Conservation (phyloP, 2,888 invertebrate genomes). For the Temnothorax ravouxi region DNA sequence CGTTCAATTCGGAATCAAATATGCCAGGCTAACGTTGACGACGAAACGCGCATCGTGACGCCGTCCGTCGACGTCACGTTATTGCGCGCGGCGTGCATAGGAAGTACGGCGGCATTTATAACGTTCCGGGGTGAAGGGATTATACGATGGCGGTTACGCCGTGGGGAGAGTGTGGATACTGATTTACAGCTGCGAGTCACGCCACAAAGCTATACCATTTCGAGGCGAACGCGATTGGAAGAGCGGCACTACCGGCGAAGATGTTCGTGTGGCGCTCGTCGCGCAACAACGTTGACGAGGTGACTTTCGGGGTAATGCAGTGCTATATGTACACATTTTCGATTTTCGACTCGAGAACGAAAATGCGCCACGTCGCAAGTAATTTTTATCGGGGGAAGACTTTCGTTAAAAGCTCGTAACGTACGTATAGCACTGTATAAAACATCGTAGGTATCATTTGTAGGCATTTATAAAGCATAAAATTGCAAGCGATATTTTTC, state of each 20-base stretch:
- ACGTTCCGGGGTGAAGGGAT: conserved; percentile 50
- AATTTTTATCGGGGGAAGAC: conserved; percentile 3
- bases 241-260: conserved; percentile 15
- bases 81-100: conserved; percentile 48
- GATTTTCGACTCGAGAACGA: background rate
- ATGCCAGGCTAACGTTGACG: conserved; percentile 42
- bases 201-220: conserved; percentile 65
- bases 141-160: conserved; percentile 67
- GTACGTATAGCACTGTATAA: background rate
- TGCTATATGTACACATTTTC: conserved; percentile 45
- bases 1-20: conserved; percentile 37
- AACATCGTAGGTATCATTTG: background rate
- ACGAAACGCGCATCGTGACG: conserved; percentile 21
- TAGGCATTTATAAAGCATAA: background rate
- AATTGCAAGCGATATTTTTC: background rate
- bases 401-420: background rate
- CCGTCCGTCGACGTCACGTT: conserved; percentile 50
- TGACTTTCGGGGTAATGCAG: conserved; percentile 50
- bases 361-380: conserved; percentile 49
- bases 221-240: conserved; percentile 41
- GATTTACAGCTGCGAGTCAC: conserved; percentile 78
- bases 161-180: conserved; percentile 71
- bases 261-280: conserved; percentile 29
- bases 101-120: conserved; percentile 51
- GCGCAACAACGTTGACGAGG: background rate